phyloP scores from a whole-genome alignment of 2,113 vertebrate genomes.

The Malurus cyaneus region DNA sequence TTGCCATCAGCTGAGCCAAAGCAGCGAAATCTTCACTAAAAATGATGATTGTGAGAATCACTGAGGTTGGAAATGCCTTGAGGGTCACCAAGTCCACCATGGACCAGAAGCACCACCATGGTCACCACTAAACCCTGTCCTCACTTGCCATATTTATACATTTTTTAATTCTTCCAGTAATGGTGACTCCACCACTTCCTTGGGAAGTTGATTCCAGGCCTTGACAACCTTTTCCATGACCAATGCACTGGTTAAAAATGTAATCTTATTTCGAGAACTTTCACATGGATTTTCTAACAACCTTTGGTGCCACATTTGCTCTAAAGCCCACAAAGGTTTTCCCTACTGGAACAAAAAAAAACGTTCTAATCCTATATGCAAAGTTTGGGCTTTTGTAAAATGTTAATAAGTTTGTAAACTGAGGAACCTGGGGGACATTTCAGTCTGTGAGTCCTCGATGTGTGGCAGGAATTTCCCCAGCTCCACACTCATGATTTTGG shows the following conservation, averaged over 20 bases:
- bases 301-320: neutral
- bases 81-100: neutral
- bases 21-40: neutral
- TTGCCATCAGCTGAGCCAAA: neutral
- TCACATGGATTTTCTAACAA: accelerated
- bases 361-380: accelerated
- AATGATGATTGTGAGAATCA: accelerated
- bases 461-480: accelerated
- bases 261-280: neutral
- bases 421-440: neutral
- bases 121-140: neutral
- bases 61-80: no score
- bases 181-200: neutral
- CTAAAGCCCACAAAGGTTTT: accelerated
- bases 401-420: accelerated
- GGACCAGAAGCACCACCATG: accelerated
- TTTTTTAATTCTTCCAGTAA: accelerated
- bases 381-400: neutral
- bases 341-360: accelerated
- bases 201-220: neutral
- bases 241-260: accelerated
- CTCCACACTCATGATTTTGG: neutral
- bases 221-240: neutral
- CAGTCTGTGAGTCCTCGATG: accelerated
- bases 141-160: neutral